These are phyloP conservation scores for Montipora efflorescens DNA, from an alignment of 64 coral and sea anemone species.

Conservation along the genomic window DNA sequence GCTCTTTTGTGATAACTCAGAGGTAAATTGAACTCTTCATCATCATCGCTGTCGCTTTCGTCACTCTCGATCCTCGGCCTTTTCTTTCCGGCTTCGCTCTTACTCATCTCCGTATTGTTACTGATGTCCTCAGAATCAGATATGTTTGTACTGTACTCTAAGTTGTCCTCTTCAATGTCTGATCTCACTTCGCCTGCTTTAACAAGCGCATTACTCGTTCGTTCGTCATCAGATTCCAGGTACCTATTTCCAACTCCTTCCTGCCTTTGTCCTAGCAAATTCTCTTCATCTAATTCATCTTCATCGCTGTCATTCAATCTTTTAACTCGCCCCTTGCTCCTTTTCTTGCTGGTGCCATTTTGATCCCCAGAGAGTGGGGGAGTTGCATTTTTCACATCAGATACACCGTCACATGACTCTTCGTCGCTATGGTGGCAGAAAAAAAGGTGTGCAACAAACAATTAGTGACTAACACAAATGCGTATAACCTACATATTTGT, in stretches of 20 bases:
- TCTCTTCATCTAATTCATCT: neutral
- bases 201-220: neutral
- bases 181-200: neutral
- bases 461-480: neutral
- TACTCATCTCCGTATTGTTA: neutral
- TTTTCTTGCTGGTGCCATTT: neutral
- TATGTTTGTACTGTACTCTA: conserved; percentile 44
- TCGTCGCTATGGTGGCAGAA: neutral
- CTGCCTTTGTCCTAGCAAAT: neutral
- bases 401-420: neutral
- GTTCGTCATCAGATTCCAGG: neutral
- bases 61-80: neutral
- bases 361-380: neutral
- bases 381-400: neutral
- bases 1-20: conserved; percentile 64
- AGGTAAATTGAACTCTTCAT: conserved; percentile 50
- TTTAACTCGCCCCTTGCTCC: conserved; percentile 39
- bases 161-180: conserved; percentile 10
- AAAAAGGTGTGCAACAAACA: neutral
- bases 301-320: conserved; percentile 54
- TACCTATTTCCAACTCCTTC: neutral
- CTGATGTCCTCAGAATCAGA: conserved; percentile 14
- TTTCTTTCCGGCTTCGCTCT: conserved; percentile 19
- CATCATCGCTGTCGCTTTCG: conserved; percentile 14
- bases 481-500: no score